A percentile compares a stretch with the other conserved stretches of the same genome.
Conservation (phyloP, 2,113 vertebrate genomes). For the Lota lota region DNA sequence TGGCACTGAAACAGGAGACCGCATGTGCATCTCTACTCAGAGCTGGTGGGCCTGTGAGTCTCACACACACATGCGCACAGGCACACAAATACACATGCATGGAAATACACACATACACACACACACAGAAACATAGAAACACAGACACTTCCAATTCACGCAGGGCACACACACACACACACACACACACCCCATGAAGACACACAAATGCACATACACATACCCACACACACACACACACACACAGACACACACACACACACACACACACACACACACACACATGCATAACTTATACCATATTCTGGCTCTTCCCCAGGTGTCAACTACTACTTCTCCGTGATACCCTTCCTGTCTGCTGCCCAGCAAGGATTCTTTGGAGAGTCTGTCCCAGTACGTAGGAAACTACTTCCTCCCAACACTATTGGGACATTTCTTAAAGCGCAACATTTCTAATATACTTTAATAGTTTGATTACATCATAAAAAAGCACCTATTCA, state of each 20-base stretch:
- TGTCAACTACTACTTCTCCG: constrained; percentile 62
- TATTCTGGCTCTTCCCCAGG: constrained; percentile 38
- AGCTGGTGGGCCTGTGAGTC: constrained; percentile 73
- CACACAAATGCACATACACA: too few relatives aligned
- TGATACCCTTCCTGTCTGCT: constrained; percentile 66
- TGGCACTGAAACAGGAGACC: constrained; percentile 47
- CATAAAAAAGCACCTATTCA: background rate
- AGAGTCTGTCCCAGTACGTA: constrained; percentile 34
- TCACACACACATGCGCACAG: background rate
- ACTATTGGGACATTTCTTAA: too few relatives aligned
- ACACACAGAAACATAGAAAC: background rate
- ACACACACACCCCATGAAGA: too few relatives aligned
- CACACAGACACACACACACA: too few relatives aligned
- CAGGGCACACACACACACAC: too few relatives aligned
- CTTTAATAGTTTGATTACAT: background rate
- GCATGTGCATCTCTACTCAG: constrained; percentile 57
- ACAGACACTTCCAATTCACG: too few relatives aligned
- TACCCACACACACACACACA: too few relatives aligned
- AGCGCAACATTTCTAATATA: background rate
- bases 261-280: too few relatives aligned
- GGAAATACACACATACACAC: background rate
- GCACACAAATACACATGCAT: background rate
- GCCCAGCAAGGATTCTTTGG: constrained; percentile 57
- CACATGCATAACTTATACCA: background rate
- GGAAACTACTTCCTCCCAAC: background rate